These are phyloP conservation scores for Homalodisca vitripennis DNA, from an alignment of 1,140 invertebrate genomes.

Conservation along the genomic window DNA sequence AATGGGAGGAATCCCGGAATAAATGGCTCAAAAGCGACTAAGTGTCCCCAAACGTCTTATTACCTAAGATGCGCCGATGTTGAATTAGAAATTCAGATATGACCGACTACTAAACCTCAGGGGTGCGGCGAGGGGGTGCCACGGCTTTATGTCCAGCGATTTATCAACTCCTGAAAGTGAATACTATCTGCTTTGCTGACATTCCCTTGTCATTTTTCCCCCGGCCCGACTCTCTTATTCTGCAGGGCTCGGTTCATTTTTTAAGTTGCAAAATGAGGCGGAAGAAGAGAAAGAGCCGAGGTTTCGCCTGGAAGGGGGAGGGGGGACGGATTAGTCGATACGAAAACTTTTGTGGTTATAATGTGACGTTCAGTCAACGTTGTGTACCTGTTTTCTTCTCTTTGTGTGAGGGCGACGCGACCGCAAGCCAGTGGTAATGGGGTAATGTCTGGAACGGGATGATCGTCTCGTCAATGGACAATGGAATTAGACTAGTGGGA, in stretches of 20 bases:
- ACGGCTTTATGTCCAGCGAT: constrained; percentile 29
- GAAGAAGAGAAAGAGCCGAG: constrained; percentile 26
- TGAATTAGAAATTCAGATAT: constrained; percentile 33
- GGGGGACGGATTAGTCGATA: constrained; percentile 14
- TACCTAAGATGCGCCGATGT: constrained; percentile 19
- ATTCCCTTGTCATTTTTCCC: constrained; percentile 32
- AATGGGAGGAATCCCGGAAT: constrained; percentile 10
- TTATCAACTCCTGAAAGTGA: constrained; percentile 32
- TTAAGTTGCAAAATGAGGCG: constrained; percentile 34
- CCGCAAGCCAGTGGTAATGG: too few relatives aligned
- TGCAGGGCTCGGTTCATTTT: constrained; percentile 28
- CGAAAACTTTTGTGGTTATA: constrained; percentile 7
- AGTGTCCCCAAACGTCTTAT: constrained; percentile 10
- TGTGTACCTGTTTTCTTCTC: too few relatives aligned
- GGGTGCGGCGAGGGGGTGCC: not conserved
- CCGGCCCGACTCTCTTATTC: constrained; percentile 26
- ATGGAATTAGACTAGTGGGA: too few relatives aligned
- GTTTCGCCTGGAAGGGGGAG: not conserved
- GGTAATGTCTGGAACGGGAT: too few relatives aligned
- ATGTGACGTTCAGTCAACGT: constrained; percentile 21
- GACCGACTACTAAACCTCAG: not conserved
- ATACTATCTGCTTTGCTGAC: constrained; percentile 30
- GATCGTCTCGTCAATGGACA: too few relatives aligned
- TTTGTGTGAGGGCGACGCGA: too few relatives aligned
- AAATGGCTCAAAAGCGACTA: constrained; percentile 10